Evolutionary conservation across 2,113 vertebrate genomes (phyloP).

Genomic region (Turdus rufiventris): DNA sequence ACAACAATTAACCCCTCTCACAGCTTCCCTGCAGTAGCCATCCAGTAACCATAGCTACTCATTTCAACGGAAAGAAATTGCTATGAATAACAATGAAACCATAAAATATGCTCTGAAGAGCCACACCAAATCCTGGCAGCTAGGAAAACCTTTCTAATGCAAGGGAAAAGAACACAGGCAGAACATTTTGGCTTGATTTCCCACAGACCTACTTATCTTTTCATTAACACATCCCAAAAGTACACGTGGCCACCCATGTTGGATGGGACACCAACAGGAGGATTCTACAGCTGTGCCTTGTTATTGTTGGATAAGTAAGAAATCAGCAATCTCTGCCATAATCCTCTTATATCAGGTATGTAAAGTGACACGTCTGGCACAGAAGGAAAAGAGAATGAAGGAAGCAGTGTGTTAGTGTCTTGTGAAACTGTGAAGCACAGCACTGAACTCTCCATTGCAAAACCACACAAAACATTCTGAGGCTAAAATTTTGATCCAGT

Average conservation of each 20-base stretch:
- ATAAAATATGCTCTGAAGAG: not conserved
- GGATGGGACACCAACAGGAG: not conserved
- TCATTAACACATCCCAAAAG: not conserved
- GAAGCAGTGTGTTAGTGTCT: not conserved
- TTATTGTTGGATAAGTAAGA: not conserved
- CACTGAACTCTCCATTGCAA: not conserved
- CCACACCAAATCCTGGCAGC: not conserved
- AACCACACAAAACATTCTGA: not conserved
- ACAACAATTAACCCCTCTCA: not conserved
- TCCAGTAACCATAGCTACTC: slow-evolving; percentile 16
- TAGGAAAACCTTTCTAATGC: not conserved
- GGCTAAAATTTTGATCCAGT: not conserved
- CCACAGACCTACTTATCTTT: not conserved
- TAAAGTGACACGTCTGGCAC: not conserved
- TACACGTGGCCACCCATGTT: fast-evolving
- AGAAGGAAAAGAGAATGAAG: not conserved
- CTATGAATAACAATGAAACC: not conserved
- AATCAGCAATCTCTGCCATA: not conserved
- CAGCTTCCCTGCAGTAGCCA: not conserved
- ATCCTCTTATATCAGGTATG: not conserved
- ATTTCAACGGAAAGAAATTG: not conserved
- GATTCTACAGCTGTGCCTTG: not conserved
- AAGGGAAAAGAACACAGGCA: not conserved
- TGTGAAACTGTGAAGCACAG: not conserved
- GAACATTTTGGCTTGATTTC: not conserved